Evolutionary conservation across 2,797 vertebrate species (phyloP), one percentile per base, ranked within the genome.

Genomic region (Etheostoma perlongum): DNA sequence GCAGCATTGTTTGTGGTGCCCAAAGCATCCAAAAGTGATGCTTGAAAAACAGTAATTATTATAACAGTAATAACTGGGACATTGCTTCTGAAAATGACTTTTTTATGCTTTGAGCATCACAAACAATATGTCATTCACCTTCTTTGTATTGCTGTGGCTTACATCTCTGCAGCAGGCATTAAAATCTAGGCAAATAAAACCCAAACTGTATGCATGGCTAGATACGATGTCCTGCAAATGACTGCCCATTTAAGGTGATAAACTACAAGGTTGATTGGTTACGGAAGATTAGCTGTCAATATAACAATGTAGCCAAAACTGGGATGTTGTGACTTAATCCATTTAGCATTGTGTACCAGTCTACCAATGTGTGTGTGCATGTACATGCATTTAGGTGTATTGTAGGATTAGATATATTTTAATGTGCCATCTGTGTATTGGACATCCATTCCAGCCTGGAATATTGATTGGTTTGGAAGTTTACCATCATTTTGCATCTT

Each of bases 381-480:
- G 9, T 52, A 5, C 13, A 44, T 51, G 19, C 52, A 5, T 65
- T 13, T 67, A 4, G 2, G 4, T 40, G 14, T 74, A 10, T 60
- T 60, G 19, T 13, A 54, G 5, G 9, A 15, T 30, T 11, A 46
- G 10, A 6, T 30, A 44, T 61, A 19, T 76, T 62, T 51, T 48
- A 55, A 70, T 61, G 48, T 21, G 6, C 52, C 0, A 18, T 6
- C 18, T 77, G 36, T 70, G 19, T 30, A 23, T 55, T 78, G 68
- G 3, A 49, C 66, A 52, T 55, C 46, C 47, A n/a, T 48, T 64
- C 76, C 42, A 67, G 44, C 40, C 53, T 9, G 62, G 30, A 61
- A 2, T 67, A 87, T 88, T 70, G 82, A 85, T 79, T 59, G 30
- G 21, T 36, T 70, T 76, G 27, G 54, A 82, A 36, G 83, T 76